These are phyloP conservation scores for Erebia aethiops DNA, from an alignment of 2,888 invertebrate species.

Conservation along the genomic window DNA sequence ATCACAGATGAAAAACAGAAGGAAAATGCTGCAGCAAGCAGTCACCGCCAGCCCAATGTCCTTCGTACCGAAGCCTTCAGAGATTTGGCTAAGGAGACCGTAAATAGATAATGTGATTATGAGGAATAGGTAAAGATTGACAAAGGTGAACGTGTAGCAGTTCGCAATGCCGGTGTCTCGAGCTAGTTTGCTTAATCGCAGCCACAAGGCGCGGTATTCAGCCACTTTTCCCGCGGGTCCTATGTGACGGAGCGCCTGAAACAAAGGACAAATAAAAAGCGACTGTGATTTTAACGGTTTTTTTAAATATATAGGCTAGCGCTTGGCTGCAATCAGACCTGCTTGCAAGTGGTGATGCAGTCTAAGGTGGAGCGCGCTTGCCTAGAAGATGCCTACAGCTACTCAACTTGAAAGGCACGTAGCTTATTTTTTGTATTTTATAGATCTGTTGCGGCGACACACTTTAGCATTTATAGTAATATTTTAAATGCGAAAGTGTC, in stretches of 20 bases:
- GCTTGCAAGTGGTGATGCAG: too few relatives aligned
- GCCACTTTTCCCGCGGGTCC: slow-evolving; percentile 87
- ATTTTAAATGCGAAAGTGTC: too few relatives aligned
- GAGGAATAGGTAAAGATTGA: slow-evolving; percentile 87
- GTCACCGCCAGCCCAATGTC: slow-evolving; percentile 88
- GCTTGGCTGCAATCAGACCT: too few relatives aligned
- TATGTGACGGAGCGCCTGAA: slow-evolving; percentile 85
- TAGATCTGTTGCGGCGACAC: too few relatives aligned
- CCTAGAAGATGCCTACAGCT: too few relatives aligned
- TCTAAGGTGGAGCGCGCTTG: too few relatives aligned
- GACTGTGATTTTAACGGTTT: too few relatives aligned
- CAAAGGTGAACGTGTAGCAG: slow-evolving; percentile 87
- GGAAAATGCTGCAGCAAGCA: slow-evolving; percentile 84
- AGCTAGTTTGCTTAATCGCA: slow-evolving; percentile 86
- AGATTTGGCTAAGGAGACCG: slow-evolving; percentile 88
- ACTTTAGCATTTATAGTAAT: too few relatives aligned
- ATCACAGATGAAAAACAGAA: slow-evolving; percentile 89
- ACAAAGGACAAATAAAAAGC: slow-evolving; percentile 22
- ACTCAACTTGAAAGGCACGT: too few relatives aligned
- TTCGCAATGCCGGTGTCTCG: slow-evolving; percentile 86
- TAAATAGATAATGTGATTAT: slow-evolving; percentile 90
- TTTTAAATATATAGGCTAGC: too few relatives aligned
- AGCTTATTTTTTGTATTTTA: too few relatives aligned
- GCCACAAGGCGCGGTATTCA: slow-evolving; percentile 87
- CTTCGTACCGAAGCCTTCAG: slow-evolving; percentile 88